Base-by-base conservation (phyloP, 1,140 invertebrate species). In the Drosophila simulans region DNA sequence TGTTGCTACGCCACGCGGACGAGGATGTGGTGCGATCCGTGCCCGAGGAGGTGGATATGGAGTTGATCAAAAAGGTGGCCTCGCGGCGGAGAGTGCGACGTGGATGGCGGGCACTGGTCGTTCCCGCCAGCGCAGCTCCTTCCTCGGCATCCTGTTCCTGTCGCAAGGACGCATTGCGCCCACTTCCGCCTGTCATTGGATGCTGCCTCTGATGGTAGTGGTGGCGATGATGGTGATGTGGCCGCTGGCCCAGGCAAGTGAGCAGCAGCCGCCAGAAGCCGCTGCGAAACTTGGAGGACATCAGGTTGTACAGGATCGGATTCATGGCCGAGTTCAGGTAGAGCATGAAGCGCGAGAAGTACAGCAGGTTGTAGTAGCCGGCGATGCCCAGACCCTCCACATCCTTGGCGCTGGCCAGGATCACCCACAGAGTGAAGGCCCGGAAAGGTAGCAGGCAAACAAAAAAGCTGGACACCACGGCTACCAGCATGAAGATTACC, bases 281-380 rank as follows among this genome's bases (percentile, higher is more conserved):
- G 15, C 95, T 95, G 4, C 97, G 94, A 93, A 98, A 98, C 92
- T 98, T 98, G 0, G 96, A 97, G 37, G 97, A 97, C 95, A 97
- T 97, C 13, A 97, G 93, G 90, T 97, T 97, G 92, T 98, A 98
- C 8, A 98, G 93, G 74, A 98, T 97, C 1, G 97, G 97, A 93
- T 98, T 98, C 60, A 98, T 95, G 11, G 97, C 97, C 8, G 97
- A 97, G 91, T 98, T 98, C 12, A 98, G 94, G 92, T 98, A 97
- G 15, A 97, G 92, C 96, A 98, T 97, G 27, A 97, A 94, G 35
- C 97, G 94, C 78, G 95, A 96, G 92, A 98, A 96, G 91, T 97
- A 98, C 17, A 98, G 93, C 27, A 98, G 93, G 86, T 95, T 96
- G 92, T 97, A 98, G 93, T 97, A 98, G n/a, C 94, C 94, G 58